A percentile compares a stretch with the other conserved stretches of the same genome.
phyloP scores from a whole-genome alignment of 2,797 vertebrate genomes.

The Girardinus metallicus region DNA sequence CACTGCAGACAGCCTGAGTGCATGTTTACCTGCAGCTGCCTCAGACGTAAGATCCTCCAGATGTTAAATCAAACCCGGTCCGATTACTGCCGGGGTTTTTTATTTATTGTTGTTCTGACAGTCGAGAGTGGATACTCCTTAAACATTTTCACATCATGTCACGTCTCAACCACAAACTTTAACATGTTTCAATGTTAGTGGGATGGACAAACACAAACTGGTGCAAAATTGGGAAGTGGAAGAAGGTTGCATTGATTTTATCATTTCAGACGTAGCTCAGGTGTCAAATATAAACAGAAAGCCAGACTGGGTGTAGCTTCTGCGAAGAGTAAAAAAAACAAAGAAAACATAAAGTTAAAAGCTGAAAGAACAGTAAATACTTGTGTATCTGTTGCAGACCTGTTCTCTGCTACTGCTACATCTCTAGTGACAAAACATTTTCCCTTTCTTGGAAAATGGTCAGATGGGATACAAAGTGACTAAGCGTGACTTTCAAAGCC shows the following conservation, averaged over 20 bases:
- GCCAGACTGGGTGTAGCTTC: not conserved
- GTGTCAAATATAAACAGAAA: not conserved
- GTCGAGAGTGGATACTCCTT: not conserved
- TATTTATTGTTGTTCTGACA: not conserved
- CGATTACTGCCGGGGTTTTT: not conserved
- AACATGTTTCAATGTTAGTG: not conserved
- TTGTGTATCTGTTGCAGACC: not conserved
- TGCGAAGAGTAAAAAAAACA: not conserved
- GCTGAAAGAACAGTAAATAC: not conserved
- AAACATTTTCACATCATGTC: not conserved
- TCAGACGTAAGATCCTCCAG: slow-evolving; percentile 83
- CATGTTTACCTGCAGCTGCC: slow-evolving; percentile 92
- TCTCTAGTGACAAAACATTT: too few species aligned
- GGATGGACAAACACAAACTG: not conserved
- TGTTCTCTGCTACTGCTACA: not conserved
- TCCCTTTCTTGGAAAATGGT: not conserved
- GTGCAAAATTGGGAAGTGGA: not conserved
- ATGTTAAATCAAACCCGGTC: not conserved
- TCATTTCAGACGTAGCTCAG: not conserved
- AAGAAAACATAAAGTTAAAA: not conserved
- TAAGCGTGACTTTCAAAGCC: not conserved
- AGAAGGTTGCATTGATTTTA: not conserved
- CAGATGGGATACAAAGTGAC: not conserved
- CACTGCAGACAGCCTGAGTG: slow-evolving; percentile 91
- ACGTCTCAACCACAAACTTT: not conserved